Base-by-base conservation (phyloP, 2,797 vertebrate species). In the Pogonophryne albipinna region DNA sequence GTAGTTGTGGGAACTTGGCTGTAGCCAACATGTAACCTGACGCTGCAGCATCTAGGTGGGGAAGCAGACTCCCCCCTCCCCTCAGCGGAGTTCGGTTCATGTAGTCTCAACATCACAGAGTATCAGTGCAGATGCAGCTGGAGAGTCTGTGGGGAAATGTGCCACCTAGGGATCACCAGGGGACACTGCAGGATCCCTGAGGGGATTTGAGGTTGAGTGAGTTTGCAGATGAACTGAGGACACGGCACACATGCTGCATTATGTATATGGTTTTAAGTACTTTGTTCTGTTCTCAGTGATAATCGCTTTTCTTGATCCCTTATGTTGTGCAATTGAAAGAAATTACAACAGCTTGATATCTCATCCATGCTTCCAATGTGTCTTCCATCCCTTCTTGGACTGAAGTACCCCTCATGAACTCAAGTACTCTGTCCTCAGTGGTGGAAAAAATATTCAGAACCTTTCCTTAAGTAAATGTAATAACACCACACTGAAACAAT, bases 121-220 rank as follows among this genome's bases (percentile, higher is more conserved):
- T 76, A 68, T 75, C 61, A 2, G 60, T 66, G 16, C 62, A 20
- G 66, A 14, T 34, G 41, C 31, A 74, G 68, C 20, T 9, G 49
- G 27, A 44, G 46, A 55, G 87, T 74, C 34, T 82, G 61, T 69
- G 76, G 72, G 64, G 59, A 20, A 82, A 83, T 66, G 74, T 85
- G 90, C 92, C 92, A 88, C 91, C 92, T 92, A 87, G 66, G 84
- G 93, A 81, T 75, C 63, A 49, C 3, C 20, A 5, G 75, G 64
- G 66, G 50, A 6, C 88, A 85, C 73, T 86, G 83, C 93, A 90
- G 87, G 80, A 71, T 74, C 71, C 58, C 34, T 6, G 61, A 77
- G 74, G 82, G 79, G 80, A 88, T 85, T 78, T 79, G 69, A 74
- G 89, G 90, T 93, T 89, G 87, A 91, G 50, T 0, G 92, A 89